These are phyloP conservation scores for Homalodisca vitripennis DNA, from an alignment of 1,140 invertebrate genomes.

Conservation along the genomic window DNA sequence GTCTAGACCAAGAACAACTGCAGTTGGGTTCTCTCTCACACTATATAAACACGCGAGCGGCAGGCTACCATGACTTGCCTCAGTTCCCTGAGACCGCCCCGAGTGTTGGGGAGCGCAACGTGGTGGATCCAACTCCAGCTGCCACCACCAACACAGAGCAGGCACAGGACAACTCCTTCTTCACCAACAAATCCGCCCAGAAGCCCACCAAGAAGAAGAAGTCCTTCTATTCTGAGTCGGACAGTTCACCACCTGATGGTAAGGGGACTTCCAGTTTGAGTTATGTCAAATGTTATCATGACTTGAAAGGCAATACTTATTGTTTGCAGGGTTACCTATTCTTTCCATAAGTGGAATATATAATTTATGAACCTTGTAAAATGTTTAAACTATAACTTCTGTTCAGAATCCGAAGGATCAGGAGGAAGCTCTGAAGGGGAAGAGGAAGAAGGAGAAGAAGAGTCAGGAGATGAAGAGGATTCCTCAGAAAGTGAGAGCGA, in stretches of 20 bases:
- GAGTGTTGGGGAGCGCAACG: conserved; percentile 75
- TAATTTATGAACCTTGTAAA: not conserved
- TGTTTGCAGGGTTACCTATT: not conserved
- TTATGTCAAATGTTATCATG: no score
- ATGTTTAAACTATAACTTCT: not conserved
- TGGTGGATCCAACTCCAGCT: conserved; percentile 54
- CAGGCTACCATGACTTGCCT: conserved; percentile 87
- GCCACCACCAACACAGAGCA: conserved; percentile 23
- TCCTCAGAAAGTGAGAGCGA: conserved; percentile 48
- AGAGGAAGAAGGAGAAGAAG: conserved; percentile 41
- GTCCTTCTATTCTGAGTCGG: conserved; percentile 54
- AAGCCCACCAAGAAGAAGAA: conserved; percentile 47
- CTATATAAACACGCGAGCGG: conserved; percentile 82
- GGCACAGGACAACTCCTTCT: not conserved
- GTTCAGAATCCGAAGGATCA: conserved; percentile 45
- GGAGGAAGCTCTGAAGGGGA: conserved; percentile 38
- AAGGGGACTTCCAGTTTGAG: no score
- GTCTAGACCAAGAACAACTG: conserved; percentile 77
- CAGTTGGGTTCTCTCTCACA: conserved; percentile 96
- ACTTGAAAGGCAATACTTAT: not conserved
- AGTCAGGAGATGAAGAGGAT: conserved; percentile 32
- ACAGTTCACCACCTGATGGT: conserved; percentile 37
- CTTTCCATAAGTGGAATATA: not conserved
- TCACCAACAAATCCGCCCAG: conserved; percentile 42
- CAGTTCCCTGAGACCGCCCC: conserved; percentile 76